Percentiles rank a stretch among this genome's conserved stretches.
These are phyloP conservation scores for Pedicia rivosa DNA, from an alignment of 2,888 invertebrate species.

Conservation along the genomic window DNA sequence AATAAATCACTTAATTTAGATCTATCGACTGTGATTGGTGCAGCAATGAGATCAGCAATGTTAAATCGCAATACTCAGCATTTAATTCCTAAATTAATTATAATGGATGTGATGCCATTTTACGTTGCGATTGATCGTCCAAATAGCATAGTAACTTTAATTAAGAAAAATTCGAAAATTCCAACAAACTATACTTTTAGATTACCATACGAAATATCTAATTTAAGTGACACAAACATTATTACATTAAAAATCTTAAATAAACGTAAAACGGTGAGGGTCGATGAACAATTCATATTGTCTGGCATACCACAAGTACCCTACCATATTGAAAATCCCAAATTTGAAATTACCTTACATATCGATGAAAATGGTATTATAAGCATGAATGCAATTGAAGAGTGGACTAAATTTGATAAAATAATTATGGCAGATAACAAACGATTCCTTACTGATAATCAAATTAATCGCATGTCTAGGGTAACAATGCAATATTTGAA, in stretches of 20 bases:
- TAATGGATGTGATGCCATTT: constrained; percentile 51
- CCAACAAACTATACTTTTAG: constrained; percentile 56
- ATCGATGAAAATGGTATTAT: constrained; percentile 86
- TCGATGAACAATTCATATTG: constrained; percentile 86
- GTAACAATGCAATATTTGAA: constrained; percentile 81
- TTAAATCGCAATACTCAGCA: constrained; percentile 51
- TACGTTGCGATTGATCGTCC: constrained; percentile 65
- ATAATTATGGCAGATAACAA: constrained; percentile 85
- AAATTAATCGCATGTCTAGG: constrained; percentile 82
- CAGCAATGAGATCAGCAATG: constrained; percentile 58
- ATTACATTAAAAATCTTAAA: constrained; percentile 66
- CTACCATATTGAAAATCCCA: constrained; percentile 72
- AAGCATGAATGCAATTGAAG: constrained; percentile 85
- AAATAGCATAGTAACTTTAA: constrained; percentile 67
- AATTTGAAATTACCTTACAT: constrained; percentile 73
- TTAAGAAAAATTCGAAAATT: constrained; percentile 54
- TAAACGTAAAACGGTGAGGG: constrained; percentile 70
- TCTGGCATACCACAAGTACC: constrained; percentile 90
- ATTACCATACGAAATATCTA: too few relatives aligned
- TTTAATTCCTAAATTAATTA: constrained; percentile 54
- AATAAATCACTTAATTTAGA: constrained; percentile 66
- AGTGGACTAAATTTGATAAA: constrained; percentile 77
- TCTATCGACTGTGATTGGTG: constrained; percentile 67
- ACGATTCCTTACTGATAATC: constrained; percentile 77
- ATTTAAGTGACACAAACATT: too few relatives aligned